Conservation (phyloP, 2,888 invertebrate species). For the Drosophila borealis region DNA sequence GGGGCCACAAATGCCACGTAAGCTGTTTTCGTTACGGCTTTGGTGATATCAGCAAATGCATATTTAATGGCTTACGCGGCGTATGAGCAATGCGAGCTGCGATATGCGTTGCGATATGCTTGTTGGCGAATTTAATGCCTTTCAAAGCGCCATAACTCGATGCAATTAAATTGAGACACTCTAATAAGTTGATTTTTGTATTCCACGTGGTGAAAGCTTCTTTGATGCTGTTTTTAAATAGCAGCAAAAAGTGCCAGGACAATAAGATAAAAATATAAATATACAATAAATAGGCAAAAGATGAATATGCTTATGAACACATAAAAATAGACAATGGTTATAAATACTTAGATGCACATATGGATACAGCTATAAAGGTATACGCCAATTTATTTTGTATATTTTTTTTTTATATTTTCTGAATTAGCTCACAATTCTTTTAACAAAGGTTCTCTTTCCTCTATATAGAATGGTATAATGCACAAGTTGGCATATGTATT, state of each 20-base stretch:
- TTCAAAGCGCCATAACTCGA: conserved; percentile 43
- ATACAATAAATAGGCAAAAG: too few relatives aligned
- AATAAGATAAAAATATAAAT: background rate
- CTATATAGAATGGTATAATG: background rate
- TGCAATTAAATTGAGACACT: conserved; percentile 9
- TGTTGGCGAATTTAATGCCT: conserved; percentile 33
- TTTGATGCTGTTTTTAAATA: background rate
- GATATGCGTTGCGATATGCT: conserved; percentile 36
- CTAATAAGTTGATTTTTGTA: conserved; percentile 13
- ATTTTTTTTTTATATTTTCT: too few relatives aligned
- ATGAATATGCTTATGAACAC: background rate
- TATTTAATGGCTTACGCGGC: conserved; percentile 75
- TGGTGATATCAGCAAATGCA: conserved; percentile 78
- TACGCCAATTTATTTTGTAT: too few relatives aligned
- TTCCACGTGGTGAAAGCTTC: background rate
- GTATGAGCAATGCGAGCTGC: conserved; percentile 65
- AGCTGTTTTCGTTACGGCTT: conserved; percentile 76
- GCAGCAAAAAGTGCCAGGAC: too few relatives aligned
- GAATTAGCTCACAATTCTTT: too few relatives aligned
- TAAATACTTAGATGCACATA: too few relatives aligned
- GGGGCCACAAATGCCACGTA: conserved; percentile 62
- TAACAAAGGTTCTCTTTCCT: too few relatives aligned
- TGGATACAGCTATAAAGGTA: too few relatives aligned
- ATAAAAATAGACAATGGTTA: too few relatives aligned
- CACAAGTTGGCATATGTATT: background rate